Evolutionary conservation across 2,113 vertebrate species (phyloP).

Genomic region (Puffinus mauretanicus): DNA sequence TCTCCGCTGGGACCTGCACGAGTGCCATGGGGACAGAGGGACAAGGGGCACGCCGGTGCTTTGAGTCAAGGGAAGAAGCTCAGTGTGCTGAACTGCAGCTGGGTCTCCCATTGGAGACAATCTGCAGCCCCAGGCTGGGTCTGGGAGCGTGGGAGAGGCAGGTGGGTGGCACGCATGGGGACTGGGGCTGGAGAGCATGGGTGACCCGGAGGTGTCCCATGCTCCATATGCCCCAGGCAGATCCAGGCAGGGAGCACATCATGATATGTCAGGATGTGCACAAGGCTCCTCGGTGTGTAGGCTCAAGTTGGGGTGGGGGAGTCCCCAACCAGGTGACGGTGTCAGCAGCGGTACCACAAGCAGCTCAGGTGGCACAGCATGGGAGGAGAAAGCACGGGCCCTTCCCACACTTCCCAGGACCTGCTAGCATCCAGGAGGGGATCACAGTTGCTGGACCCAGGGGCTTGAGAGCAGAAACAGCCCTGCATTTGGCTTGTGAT

Average conservation of each 20-base stretch:
- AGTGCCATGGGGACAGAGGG: not conserved
- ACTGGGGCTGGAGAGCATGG: fast-evolving
- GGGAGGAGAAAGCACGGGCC: not conserved
- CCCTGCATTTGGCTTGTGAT: not conserved
- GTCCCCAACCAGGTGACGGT: not conserved
- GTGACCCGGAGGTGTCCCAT: not conserved
- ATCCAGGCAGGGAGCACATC: not conserved
- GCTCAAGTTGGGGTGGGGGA: not conserved
- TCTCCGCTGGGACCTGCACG: fast-evolving
- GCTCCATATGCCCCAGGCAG: not conserved
- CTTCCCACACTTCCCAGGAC: not conserved
- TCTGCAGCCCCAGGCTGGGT: not conserved
- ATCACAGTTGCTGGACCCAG: not conserved
- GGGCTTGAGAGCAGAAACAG: not conserved
- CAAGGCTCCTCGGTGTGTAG: not conserved
- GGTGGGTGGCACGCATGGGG: not conserved
- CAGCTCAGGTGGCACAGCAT: not conserved
- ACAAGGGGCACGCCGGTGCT: fast-evolving
- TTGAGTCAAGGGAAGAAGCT: not conserved
- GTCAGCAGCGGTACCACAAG: not conserved
- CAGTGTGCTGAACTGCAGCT: not conserved
- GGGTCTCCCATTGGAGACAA: fast-evolving
- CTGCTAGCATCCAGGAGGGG: not conserved
- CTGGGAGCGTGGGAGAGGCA: not conserved
- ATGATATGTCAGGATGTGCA: not conserved